Base-by-base conservation (phyloP, 2,797 vertebrate genomes). In the Lepilemur ruficaudatus region DNA sequence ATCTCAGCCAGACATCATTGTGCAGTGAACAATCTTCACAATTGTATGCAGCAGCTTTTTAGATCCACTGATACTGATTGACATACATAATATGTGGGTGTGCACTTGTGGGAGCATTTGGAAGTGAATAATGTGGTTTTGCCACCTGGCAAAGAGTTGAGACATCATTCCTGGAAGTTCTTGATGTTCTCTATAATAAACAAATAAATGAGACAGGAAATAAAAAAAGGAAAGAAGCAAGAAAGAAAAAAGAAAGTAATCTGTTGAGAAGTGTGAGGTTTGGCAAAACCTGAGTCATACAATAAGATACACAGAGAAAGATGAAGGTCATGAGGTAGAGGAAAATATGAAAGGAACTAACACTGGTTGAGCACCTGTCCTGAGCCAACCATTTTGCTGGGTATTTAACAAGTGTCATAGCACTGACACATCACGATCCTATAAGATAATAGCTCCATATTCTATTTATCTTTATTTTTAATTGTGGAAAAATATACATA, bases 91-190 rank as follows among this genome's bases (percentile, higher is more conserved):
- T 61, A 87, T 46, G 22, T 76, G 57, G 17, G 30, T 83, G 30
- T 28, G 4, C 38, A 70, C 18, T 75, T 90, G 20, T 76, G 30
- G 43, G 43, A 48, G 6, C 38, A 48, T 85, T 84, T 91, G 23
- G 13, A 93, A 91, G 43, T 57, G 15, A 92, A 85, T 10, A 83
- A 50, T 79, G 22, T 83, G 38, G 18, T 92, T 94, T 94, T 82
- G 7, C 12, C 28, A 92, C 32, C 35, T 92, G 38, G 18, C 5
- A 88, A 95, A 92, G 7, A 94, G 28, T 78, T 88, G 43, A 46
- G 9, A 15, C 22, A 80, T 63, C 73, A 32, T 57, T 83, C 10
- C 25, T 28, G 13, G 57, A 91, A 87, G 12, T 72, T 7, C 22
- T 92, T 82, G 22, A 86, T 81, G 25, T 73, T 82, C 23, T 10